Evolutionary conservation across 2,113 vertebrate genomes (phyloP), one percentile per base, ranked within the genome.

Genomic region (Todiramphus chloris): DNA sequence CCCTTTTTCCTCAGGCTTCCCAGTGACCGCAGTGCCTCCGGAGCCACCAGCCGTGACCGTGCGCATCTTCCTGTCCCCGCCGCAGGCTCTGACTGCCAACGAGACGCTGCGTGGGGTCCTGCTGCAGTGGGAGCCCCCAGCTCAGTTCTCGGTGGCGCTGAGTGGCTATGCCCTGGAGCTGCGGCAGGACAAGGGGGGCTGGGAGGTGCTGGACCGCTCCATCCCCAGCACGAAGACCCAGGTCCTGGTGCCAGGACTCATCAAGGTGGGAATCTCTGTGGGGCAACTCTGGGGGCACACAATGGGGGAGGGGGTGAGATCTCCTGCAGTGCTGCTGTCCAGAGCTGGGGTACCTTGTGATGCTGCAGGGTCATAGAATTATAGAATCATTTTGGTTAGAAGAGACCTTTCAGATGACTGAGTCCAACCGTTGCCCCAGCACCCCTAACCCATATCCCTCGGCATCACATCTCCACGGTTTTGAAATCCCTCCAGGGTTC

Each of bases 181-280:
- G 46, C 98, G 99, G 33, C 98, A 98, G 70, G 98, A 98, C 88
- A 97, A 95, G 62, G 98, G 98, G 1, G 96, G 98, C 55, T 99
- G 99, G 99, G 97, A 99, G 95, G 98, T 99, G 84, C 97, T 99
- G 78, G 98, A 98, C 63, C 96, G 93, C 67, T 96, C 98, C 60
- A 98, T 99, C 90, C 95, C 97, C 5, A 97, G 98, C 97, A 98
- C 98, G 0, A 92, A 98, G 89, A 98, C 97, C 44, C 97, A 99
- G 93, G 70, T 99, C 44, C 97, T 99, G 68, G 98, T 99, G 70
- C 98, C 98, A 13, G 99, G 99, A 63, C 98, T 99, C 73, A 97
- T 99, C 48, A 98, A 99, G 98, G 99, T 99, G 95, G 33, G 11
- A 43, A 30, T 16, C 8, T 5, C 60, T 35, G 9, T 0, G 10